phyloP scores from a whole-genome alignment of 2,113 vertebrate species.

The Bos taurus region ARS-UCD2.0 NC_037345.1:7014001-7014500 shows the following conservation, averaged over 20 bases:
- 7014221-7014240: rapidly evolving
- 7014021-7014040: neutral
- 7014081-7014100: neutral
- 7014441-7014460: neutral
- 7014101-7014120: neutral
- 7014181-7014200: neutral
- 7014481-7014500: neutral
- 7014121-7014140: neutral
- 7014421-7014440: neutral
- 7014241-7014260: neutral
- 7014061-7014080: neutral
- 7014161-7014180: neutral
- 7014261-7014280: neutral
- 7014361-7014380: neutral
- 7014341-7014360: neutral
- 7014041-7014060: neutral
- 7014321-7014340: neutral
- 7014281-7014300: neutral
- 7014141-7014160: neutral
- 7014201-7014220: neutral
- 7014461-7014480: neutral
- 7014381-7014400: neutral
- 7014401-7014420: neutral
- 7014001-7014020: neutral
- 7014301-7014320: neutral